These are phyloP conservation scores for Hippocampus abdominalis DNA, from an alignment of 2,113 vertebrate genomes.

Conservation along the genomic window DNA sequence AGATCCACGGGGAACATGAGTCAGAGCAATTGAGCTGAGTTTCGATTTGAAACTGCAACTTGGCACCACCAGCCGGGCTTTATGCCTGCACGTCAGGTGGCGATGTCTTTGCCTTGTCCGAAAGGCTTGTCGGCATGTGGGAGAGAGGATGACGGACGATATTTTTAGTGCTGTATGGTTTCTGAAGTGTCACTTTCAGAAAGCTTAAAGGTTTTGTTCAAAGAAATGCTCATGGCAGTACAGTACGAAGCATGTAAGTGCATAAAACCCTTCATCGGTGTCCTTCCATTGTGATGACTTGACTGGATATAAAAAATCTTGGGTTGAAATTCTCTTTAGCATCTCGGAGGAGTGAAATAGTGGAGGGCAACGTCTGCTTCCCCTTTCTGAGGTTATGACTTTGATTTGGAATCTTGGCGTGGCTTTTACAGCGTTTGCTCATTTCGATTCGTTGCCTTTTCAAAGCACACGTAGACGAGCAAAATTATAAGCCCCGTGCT, in stretches of 20 bases:
- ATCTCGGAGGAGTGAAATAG: too few species aligned
- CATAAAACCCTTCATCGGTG: neutral
- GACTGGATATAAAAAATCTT: neutral
- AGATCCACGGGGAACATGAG: conserved; percentile 17
- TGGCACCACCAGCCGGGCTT: neutral
- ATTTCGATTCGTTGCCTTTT: neutral
- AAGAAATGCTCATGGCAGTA: neutral
- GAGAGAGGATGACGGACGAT: neutral
- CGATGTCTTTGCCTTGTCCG: conserved; percentile 14
- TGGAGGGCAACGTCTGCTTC: too few species aligned
- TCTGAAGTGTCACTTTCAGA: too few species aligned
- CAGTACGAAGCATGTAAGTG: neutral
- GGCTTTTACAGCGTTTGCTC: too few species aligned
- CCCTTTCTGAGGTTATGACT: too few species aligned
- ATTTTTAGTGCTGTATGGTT: neutral
- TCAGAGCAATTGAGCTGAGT: conserved; percentile 3
- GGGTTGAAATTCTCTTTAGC: too few species aligned
- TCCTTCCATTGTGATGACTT: neutral
- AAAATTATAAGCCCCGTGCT: neutral
- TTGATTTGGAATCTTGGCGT: too few species aligned
- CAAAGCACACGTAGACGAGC: neutral
- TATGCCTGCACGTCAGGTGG: conserved; percentile 32
- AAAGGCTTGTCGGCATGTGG: neutral
- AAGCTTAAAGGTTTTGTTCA: neutral
- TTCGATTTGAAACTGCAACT: conserved; percentile 23